phyloP scores from a whole-genome alignment of 2,888 invertebrate genomes.

The Lissocephala sabroskyi region DNA sequence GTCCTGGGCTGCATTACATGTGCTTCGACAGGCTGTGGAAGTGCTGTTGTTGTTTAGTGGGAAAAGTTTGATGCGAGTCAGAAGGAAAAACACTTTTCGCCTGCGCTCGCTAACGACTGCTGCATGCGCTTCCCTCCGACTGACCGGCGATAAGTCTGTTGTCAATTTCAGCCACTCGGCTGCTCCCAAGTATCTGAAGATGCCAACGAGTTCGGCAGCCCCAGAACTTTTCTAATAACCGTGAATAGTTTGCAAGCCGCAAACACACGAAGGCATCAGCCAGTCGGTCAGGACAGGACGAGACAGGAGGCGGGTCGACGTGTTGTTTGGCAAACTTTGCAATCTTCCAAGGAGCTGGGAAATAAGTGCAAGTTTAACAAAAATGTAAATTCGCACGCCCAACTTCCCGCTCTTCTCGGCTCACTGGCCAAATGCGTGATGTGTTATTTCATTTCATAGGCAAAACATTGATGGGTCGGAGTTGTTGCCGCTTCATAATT shows the following conservation, averaged over 20 bases:
- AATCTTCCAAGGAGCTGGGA: neutral
- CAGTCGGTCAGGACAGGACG: neutral
- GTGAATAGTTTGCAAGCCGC: conserved; percentile 35
- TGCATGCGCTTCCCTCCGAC: neutral
- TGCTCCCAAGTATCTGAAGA: too few species aligned
- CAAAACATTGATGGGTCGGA: too few species aligned
- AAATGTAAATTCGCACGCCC: neutral
- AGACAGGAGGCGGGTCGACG: neutral
- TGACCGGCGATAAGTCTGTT: too few species aligned
- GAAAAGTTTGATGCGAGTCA: neutral
- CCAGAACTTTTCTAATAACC: conserved; percentile 43
- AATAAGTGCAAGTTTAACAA: neutral
- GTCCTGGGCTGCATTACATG: conserved; percentile 47
- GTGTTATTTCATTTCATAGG: too few species aligned
- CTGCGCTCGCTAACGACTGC: neutral
- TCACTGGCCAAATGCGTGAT: neutral
- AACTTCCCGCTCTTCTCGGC: neutral
- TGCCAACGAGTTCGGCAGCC: too few species aligned
- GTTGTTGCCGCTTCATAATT: too few species aligned
- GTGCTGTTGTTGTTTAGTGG: neutral
- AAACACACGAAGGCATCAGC: conserved; percentile 1
- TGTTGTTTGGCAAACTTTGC: neutral
- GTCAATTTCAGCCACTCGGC: too few species aligned
- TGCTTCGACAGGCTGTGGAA: conserved; percentile 24
- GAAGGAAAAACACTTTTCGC: too few species aligned